Percentiles rank a stretch among this genome's conserved stretches.
phyloP scores from a whole-genome alignment of 2,113 vertebrate species.

The Phoxinus phoxinus region DNA sequence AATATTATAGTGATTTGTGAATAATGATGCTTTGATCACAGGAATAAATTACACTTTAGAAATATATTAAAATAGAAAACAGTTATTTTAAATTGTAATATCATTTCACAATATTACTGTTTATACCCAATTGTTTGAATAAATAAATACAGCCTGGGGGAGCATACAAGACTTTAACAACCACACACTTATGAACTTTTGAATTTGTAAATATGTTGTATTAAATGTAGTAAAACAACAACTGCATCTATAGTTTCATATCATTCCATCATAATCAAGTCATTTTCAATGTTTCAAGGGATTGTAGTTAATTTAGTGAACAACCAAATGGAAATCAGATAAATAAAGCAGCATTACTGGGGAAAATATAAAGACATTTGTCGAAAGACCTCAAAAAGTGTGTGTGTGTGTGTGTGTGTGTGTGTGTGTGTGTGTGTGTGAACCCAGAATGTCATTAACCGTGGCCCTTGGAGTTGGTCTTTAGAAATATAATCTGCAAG shows the following conservation, averaged over 20 bases:
- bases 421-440: too few relatives aligned
- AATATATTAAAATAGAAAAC: too few relatives aligned
- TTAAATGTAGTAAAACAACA: not conserved
- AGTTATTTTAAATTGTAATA: too few relatives aligned
- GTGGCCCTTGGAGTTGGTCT: slow-evolving; percentile 13
- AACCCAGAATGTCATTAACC: slow-evolving; percentile 26
- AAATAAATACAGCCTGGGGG: too few relatives aligned
- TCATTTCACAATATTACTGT: too few relatives aligned
- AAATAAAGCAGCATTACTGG: not conserved
- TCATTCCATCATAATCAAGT: not conserved
- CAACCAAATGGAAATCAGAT: not conserved
- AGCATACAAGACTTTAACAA: too few relatives aligned
- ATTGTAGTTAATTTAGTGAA: not conserved
- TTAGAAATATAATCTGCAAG: slow-evolving; percentile 41
- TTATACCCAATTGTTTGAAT: too few relatives aligned
- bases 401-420: not conserved
- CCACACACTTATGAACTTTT: too few relatives aligned
- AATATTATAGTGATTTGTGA: too few relatives aligned
- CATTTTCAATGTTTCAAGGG: not conserved
- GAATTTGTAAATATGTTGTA: not conserved
- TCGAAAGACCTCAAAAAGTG: not conserved
- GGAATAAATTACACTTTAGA: too few relatives aligned
- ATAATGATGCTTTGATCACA: too few relatives aligned
- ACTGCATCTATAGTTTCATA: not conserved
- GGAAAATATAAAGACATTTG: not conserved